A percentile compares a stretch with the other conserved stretches of the same genome.
These are phyloP conservation scores for Drosophila neutralis DNA, from an alignment of 2,888 invertebrate species.

Conservation along the genomic window DNA sequence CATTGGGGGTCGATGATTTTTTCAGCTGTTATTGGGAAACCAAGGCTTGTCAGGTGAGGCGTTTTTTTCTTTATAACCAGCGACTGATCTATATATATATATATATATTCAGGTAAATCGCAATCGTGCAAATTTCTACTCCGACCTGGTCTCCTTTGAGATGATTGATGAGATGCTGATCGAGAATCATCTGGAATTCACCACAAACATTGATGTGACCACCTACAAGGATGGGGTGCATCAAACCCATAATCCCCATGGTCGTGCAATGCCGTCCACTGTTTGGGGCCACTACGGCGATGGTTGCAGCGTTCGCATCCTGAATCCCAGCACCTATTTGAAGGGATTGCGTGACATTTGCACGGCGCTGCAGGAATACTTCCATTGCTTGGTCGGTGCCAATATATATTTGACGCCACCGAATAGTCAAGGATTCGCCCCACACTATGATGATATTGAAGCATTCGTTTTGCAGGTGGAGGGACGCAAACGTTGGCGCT, in stretches of 20 bases:
- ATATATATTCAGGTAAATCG: conserved; percentile 87
- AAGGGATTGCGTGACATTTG: conserved; percentile 88
- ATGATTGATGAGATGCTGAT: conserved; percentile 92
- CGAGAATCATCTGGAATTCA: conserved; percentile 91
- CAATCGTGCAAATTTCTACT: conserved; percentile 87
- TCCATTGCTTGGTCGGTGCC: conserved; percentile 97
- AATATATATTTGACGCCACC: conserved; percentile 98
- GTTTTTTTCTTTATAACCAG: background rate
- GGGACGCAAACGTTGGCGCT: conserved; percentile 96
- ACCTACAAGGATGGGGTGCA: conserved; percentile 91
- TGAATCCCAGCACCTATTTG: conserved; percentile 95
- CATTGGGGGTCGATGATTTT: conserved; percentile 87
- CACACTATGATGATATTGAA: conserved; percentile 99
- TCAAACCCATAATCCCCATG: conserved; percentile 94
- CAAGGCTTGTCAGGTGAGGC: conserved; percentile 86
- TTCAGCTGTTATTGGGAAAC: conserved; percentile 92
- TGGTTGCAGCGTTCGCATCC: conserved; percentile 94
- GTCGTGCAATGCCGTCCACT: conserved; percentile 86
- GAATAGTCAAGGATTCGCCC: conserved; percentile 98
- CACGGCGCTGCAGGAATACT: conserved; percentile 95
- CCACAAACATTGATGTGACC: conserved; percentile 96
- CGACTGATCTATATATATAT: background rate
- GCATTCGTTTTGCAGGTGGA: conserved; percentile 98
- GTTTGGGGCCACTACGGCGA: conserved; percentile 96
- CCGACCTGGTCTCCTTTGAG: conserved; percentile 90